Evolutionary conservation across 2,797 vertebrate species (phyloP), one percentile per base, ranked within the genome.

Genomic region (Phalloptychus januarius): DNA sequence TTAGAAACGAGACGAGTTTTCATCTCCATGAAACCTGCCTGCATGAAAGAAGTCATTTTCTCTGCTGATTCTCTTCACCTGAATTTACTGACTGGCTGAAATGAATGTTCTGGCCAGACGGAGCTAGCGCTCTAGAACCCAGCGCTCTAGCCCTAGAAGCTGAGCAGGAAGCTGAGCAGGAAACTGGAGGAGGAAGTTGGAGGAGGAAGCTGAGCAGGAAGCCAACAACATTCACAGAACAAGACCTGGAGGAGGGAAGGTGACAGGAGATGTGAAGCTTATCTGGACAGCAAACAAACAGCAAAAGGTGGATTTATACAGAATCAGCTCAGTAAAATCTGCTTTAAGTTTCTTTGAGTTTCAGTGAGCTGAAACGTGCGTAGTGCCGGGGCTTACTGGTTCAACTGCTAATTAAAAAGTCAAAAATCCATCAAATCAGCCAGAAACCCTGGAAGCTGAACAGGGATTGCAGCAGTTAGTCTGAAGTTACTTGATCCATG

Each of bases 1-100:
- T 85, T 0, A 20, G 72, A 84, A 79, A 74, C 77, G 25, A 67
- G 12, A 48, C 44, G 31, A 45, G 5, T 78, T 80, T 86, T 69
- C 75, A 72, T 83, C 71, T 76, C 16, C 72, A 74, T 31, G 74
- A 58, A 71, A 83, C 54, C 82, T 71, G 76, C 75, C 45, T 1
- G n/a, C n/a, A n/a, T n/a, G n/a, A n/a, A n/a, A n/a, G n/a, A n/a
- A n/a, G n/a, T n/a, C n/a, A n/a, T n/a, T n/a, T n/a, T n/a, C n/a
- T n/a, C n/a, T n/a, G n/a, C n/a, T n/a, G n/a, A n/a, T n/a, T n/a
- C n/a, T n/a, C n/a, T n/a, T n/a, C n/a, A n/a, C n/a, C n/a, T n/a
- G n/a, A n/a, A n/a, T n/a, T n/a, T n/a, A n/a, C n/a, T n/a, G n/a
- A n/a, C n/a, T n/a, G n/a, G n/a, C n/a, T n/a, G n/a, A n/a, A n/a